Percentiles rank a stretch among this genome's conserved stretches.
Evolutionary conservation across 1,140 invertebrate genomes (phyloP).

Genomic region (Dendroctonus ponderosae): DNA sequence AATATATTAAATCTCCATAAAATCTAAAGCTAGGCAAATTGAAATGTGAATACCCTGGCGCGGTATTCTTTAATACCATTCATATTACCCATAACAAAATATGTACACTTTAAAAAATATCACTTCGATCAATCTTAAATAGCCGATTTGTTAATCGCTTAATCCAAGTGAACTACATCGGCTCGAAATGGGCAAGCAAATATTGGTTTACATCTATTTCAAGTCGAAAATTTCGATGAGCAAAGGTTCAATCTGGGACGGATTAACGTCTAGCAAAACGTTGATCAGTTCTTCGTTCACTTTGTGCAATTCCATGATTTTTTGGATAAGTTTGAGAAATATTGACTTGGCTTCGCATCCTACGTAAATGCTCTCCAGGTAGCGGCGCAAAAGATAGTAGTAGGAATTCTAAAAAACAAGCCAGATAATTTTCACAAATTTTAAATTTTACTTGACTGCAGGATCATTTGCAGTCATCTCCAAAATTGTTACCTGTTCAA

Average conservation of each 20-base stretch:
- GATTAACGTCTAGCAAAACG: conserved; percentile 88
- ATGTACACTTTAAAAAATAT: too few species aligned
- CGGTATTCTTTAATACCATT: too few species aligned
- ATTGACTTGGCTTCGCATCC: conserved; percentile 81
- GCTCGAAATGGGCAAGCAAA: too few species aligned
- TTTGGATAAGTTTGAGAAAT: conserved; percentile 84
- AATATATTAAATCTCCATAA: too few species aligned
- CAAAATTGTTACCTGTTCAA: conserved; percentile 69
- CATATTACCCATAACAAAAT: too few species aligned
- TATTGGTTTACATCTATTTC: conserved; percentile 55
- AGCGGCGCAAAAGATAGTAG: conserved; percentile 81
- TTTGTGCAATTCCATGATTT: conserved; percentile 81
- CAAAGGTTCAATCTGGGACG: conserved; percentile 83
- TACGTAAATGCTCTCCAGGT: conserved; percentile 79
- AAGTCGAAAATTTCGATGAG: conserved; percentile 92
- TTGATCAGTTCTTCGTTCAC: conserved; percentile 83
- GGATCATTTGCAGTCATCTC: neutral
- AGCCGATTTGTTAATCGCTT: too few species aligned
- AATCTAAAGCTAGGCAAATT: too few species aligned
- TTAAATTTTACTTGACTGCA: neutral
- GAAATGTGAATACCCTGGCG: too few species aligned
- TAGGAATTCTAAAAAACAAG: conserved; percentile 75
- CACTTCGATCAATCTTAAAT: too few species aligned
- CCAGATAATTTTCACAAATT: neutral
- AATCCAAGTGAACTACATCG: too few species aligned